Evolutionary conservation across 2,113 vertebrate species (phyloP), one percentile per base, ranked within the genome.

Genomic region (Crotophaga sulcirostris): DNA sequence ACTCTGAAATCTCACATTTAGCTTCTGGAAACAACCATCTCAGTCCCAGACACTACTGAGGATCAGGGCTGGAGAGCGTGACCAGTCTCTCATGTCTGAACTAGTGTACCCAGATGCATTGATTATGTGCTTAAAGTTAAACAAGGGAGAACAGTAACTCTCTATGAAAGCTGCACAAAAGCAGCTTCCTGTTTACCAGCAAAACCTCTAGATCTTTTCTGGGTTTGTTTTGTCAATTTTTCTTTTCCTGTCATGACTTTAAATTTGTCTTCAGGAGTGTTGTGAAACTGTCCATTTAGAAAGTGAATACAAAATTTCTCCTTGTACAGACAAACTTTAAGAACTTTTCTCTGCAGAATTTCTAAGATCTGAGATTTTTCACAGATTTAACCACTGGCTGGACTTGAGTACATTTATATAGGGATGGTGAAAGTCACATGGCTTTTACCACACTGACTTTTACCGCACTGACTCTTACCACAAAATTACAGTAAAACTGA

Each of bases 131-230:
- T 90, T 89, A 78, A 82, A 92, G 49, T 44, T 75, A 95, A 96
- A 97, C 87, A 87, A 85, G 81, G 12, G 17, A 96, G 94, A 94
- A 82, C 19, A 82, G 93, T 84, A 91, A 93, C 87, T 95, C 76
- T 91, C 89, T 73, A 76, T 82, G 69, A 82, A 95, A 91, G 62
- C 81, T 93, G 74, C 77, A 85, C 64, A 45, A 84, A 87, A 58
- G 84, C 81, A 93, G 47, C 54, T 94, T 97, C 94, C 93, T 95
- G 95, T 95, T 97, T 96, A 96, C 58, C 60, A 89, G 86, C 28
- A 94, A 90, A 6, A 3, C 28, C 17, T 56, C 36, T 75, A 81
- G 76, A 52, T 70, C 67, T 77, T 81, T 67, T 64, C 69, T 75
- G 34, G 12, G 40, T 82, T 91, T 89, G 68, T 90, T 96, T 81